Conservation (phyloP, 2,113 vertebrate species). For the Cyprichromis sp. region DNA sequence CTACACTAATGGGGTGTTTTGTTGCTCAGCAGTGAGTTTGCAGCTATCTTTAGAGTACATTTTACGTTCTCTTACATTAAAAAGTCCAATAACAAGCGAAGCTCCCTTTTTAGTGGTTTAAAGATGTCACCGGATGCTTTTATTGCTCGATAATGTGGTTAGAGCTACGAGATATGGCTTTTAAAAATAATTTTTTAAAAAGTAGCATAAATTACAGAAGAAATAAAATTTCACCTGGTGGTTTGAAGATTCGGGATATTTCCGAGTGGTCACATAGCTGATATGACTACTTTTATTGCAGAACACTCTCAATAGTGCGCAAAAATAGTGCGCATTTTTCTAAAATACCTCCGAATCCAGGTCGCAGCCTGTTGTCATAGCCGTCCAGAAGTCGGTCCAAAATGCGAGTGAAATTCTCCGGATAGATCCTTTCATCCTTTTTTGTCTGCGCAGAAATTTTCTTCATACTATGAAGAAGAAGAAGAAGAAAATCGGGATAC, state of each 20-base stretch:
- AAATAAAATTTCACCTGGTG: background rate
- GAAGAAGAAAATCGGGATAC: background rate
- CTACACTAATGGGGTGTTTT: background rate
- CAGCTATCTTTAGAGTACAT: background rate
- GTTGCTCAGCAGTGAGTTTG: background rate
- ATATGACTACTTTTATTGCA: background rate
- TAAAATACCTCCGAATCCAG: conserved; percentile 88
- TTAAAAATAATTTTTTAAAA: rapidly evolving
- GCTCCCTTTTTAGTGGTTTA: background rate
- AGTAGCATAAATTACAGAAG: background rate
- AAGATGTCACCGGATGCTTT: background rate
- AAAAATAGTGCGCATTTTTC: background rate
- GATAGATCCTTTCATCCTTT: conserved; percentile 87
- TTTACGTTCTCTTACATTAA: background rate
- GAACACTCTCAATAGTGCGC: background rate
- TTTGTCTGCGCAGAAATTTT: conserved; percentile 78
- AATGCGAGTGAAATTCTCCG: conserved; percentile 96
- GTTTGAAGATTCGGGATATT: background rate
- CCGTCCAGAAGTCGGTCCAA: conserved; percentile 94
- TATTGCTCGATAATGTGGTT: background rate
- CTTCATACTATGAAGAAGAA: conserved; percentile 70
- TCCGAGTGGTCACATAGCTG: background rate
- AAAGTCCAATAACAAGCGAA: background rate
- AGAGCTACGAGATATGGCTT: background rate
- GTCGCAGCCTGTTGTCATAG: conserved; percentile 97